A percentile compares a stretch with the other conserved stretches of the same genome.
Evolutionary conservation across 2,113 vertebrate genomes (phyloP).

Genomic region (Thunnus thynnus): DNA sequence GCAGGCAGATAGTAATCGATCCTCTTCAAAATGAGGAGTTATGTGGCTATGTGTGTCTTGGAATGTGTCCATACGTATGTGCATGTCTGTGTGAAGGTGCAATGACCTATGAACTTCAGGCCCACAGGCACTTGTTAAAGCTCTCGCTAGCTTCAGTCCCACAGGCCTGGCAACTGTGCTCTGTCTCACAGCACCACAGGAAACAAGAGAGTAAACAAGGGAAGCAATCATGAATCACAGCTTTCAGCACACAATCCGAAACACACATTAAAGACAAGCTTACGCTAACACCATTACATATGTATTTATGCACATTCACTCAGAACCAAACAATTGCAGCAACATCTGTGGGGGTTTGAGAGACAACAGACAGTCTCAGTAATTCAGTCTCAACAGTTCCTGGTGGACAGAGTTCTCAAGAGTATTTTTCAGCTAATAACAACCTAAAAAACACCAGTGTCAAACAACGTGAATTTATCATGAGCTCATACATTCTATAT

Average conservation of each 20-base stretch:
- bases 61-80: slow-evolving; percentile 10
- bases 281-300: slow-evolving; percentile 64
- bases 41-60: slow-evolving; percentile 15
- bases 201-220: slow-evolving; percentile 75
- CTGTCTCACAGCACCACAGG: slow-evolving; percentile 54
- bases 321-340: slow-evolving; percentile 60
- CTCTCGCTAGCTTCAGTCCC: slow-evolving; percentile 60
- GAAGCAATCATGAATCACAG: slow-evolving; percentile 74
- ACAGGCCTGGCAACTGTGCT: slow-evolving; percentile 36
- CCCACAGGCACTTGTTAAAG: slow-evolving; percentile 73
- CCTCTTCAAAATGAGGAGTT: slow-evolving; percentile 35
- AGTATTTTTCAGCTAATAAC: slow-evolving; percentile 17
- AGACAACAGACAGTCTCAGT: slow-evolving; percentile 27
- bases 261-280: slow-evolving; percentile 64
- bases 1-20: slow-evolving; percentile 53
- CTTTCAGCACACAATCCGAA: slow-evolving; percentile 61
- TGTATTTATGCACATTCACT: slow-evolving; percentile 73
- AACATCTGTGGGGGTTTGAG: slow-evolving; percentile 59
- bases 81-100: slow-evolving; percentile 52
- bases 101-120: slow-evolving; percentile 70
- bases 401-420: slow-evolving; percentile 37
- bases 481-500: slow-evolving; percentile 23
- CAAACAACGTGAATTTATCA: slow-evolving; percentile 19
- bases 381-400: slow-evolving; percentile 36
- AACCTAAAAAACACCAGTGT: slow-evolving; percentile 17